These are phyloP conservation scores for Orthosia gracilis DNA, from an alignment of 2,888 invertebrate genomes.

Conservation along the genomic window DNA sequence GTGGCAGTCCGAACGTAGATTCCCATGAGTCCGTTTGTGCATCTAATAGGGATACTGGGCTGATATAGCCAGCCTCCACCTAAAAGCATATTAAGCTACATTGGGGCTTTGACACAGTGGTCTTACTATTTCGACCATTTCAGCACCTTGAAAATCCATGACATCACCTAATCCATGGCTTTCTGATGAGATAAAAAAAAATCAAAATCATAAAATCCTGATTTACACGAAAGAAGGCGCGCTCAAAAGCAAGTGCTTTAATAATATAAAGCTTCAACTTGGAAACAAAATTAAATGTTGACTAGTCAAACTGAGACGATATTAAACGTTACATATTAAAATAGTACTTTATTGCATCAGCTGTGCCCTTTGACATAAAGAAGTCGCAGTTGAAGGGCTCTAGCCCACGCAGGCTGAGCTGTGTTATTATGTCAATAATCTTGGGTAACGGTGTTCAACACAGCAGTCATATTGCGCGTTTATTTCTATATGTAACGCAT, in stretches of 20 bases:
- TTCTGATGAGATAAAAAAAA: no score
- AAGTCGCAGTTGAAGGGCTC: constrained; percentile 17
- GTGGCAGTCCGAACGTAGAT: no score
- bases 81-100: no score
- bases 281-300: constrained; percentile 54
- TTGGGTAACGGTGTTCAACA: constrained; percentile 27
- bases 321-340: constrained; percentile 65
- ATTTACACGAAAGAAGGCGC: not conserved
- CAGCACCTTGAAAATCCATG: no score
- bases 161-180: no score
- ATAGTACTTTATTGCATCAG: constrained; percentile 35
- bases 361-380: constrained; percentile 28
- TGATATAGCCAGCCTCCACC: no score
- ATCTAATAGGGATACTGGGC: no score
- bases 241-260: constrained; percentile 17
- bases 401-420: constrained; percentile 6
- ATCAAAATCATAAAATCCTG: not conserved
- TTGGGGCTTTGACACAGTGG: no score
- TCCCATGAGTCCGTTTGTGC: no score
- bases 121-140: no score
- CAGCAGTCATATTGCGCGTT: not conserved
- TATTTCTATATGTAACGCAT: no score
- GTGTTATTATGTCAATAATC: constrained; percentile 34
- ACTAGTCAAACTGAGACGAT: constrained; percentile 50
- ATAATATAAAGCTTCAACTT: constrained; percentile 48